phyloP scores from a whole-genome alignment of 2,113 vertebrate genomes.

The Urocitellus parryii region DNA sequence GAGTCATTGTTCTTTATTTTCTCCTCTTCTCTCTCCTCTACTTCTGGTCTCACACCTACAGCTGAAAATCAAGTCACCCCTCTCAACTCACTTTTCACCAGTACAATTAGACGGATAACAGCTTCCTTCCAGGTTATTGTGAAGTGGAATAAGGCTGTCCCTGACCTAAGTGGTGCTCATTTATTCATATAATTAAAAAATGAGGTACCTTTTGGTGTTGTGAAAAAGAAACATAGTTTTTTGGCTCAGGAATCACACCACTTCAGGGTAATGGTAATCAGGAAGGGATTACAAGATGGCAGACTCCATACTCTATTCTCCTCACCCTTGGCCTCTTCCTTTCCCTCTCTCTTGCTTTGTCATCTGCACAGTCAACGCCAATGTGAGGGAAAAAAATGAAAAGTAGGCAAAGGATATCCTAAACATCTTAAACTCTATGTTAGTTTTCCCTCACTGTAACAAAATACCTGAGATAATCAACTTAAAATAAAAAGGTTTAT shows the following conservation, averaged over 20 bases:
- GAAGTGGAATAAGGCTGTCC: not conserved
- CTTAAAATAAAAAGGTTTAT: no score
- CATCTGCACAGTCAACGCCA: not conserved
- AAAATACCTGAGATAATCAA: not conserved
- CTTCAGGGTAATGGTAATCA: not conserved
- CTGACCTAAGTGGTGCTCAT: not conserved
- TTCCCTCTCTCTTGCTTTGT: not conserved
- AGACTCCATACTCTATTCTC: not conserved
- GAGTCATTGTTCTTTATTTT: not conserved
- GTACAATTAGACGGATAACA: not conserved
- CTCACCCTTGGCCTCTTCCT: not conserved
- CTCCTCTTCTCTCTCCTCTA: not conserved
- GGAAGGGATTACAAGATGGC: not conserved
- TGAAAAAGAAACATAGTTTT: not conserved
- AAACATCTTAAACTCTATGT: not conserved
- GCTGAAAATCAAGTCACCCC: rapidly evolving
- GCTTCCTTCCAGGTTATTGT: not conserved
- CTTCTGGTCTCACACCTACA: not conserved
- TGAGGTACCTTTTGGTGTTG: not conserved
- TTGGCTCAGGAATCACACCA: rapidly evolving
- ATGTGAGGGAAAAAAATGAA: not conserved
- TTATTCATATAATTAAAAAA: not conserved
- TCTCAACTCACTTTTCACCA: not conserved
- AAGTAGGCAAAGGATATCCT: not conserved
- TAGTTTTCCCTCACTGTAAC: not conserved